A percentile compares a stretch with the other conserved stretches of the same genome.
phyloP scores from a whole-genome alignment of 2,888 invertebrate genomes.

The Harpagoxenus sublaevis region DNA sequence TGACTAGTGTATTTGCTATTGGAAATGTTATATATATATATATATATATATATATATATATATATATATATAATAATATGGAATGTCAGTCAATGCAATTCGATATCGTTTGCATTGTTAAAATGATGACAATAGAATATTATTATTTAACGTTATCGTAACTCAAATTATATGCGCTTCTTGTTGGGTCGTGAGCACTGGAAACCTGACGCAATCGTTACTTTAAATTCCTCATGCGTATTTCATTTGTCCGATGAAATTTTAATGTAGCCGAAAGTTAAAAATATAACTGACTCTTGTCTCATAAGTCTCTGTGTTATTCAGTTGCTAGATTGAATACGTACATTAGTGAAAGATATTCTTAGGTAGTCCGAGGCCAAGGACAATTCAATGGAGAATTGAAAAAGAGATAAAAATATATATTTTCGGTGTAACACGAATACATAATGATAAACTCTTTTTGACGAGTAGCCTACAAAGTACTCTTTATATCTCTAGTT shows the following conservation, averaged over 20 bases:
- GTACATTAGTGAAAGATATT: background rate
- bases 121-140: background rate
- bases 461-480: background rate
- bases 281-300: background rate
- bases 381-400: background rate
- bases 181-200: background rate
- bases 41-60: background rate
- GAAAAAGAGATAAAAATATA: background rate
- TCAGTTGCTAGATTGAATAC: background rate
- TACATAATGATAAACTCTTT: background rate
- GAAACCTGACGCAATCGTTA: background rate
- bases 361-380: background rate
- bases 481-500: background rate
- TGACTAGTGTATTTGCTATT: slow-evolving; percentile 1
- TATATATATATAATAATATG: background rate
- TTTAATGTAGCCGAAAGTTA: slow-evolving; percentile 2
- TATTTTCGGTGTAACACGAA: background rate
- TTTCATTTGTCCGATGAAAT: background rate
- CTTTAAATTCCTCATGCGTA: background rate
- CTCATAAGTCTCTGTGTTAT: background rate
- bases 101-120: background rate
- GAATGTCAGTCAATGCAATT: background rate
- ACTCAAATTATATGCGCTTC: background rate
- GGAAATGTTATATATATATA: background rate
- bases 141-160: slow-evolving; percentile 2